Evolutionary conservation across 1,140 invertebrate species (phyloP), one percentile per base, ranked within the genome.

Genomic region (Dendrolimus punctatus): DNA sequence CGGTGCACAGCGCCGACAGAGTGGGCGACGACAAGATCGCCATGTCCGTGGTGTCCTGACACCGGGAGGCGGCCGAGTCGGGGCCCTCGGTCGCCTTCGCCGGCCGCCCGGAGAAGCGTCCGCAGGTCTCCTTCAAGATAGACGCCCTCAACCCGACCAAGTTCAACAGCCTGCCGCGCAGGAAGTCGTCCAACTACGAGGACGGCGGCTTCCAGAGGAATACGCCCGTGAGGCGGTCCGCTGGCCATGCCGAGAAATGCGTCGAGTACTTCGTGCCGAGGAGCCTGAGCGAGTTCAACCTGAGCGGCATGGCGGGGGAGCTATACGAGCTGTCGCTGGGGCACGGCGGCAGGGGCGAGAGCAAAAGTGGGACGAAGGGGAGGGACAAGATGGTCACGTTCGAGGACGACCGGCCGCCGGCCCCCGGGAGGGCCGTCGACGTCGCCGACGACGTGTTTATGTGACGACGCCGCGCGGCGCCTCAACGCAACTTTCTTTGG

Each of bases 191-290:
- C 9, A 60, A 73, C 37, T 86, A 80, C 50, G 80, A 71, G 7
- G 80, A 81, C 47, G 80, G 82, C 10, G 77, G 82, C 54, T 93
- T 93, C 63, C 91, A 91, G 57, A 88, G 92, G 6, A 91, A 91
- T 53, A 90, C 90, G 4, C 91, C 91, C 8, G 87, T 89, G 10
- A 87, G 92, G 8, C 88, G 92, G 6, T 92, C 91, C 9, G 91
- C 90, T 4, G 90, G 90, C 51, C 87, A 87, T 62, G 87, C 86
- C 48, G 91, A 92, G 49, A 80, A 91, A 39, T 90, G 92, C 51
- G 90, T 94, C 43, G 94, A 95, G 69, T 95, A 95, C 72, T 95
- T 95, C 77, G 93, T 95, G 51, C 94, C 94, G 46, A 88, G 94
- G 52, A 95, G 93, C 81, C 89, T 94, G 37, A 94, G 93, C 73